Evolutionary conservation across 1,140 invertebrate species (phyloP), one percentile per base, ranked within the genome.

Genomic region (Drosophila dunni): DNA sequence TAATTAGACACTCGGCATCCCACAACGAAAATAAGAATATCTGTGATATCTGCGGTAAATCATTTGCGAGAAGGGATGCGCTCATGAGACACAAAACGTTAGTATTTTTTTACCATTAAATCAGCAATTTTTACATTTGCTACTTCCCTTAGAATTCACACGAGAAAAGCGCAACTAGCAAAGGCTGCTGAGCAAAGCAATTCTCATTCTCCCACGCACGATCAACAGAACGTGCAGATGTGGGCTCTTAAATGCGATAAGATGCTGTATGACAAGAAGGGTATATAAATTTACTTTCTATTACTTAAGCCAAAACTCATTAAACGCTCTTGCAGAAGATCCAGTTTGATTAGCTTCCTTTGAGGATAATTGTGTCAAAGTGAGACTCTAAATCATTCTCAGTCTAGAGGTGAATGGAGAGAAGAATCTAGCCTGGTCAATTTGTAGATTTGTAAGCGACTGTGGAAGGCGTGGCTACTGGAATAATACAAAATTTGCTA

Each of bases 41-140:
- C 20, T 72, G 68, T n/a, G 69, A 76, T 9, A 73, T 33, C 7
- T 75, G 67, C 7, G 73, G 74, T 34, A 76, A 53, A 36, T 65
- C 61, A n/a, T 72, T 76, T 53, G 69, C 71, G 11, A 13, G 71
- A 24, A 69, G 57, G 8, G 71, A 75, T 15, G 73, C 73, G 0
- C 17, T 75, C 9, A 71, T 56, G 0, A 45, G 73, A 9, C 66
- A 71, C 11, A 74, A 62, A 29, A n/a, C 8, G 71, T 69, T 1
- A 29, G 50, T 42, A 11, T 53, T 29, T 0, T 29, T 2, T 1
- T 20, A 2, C 17, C 17, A 10, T n/a, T 11, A 0, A 29, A 13
- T 34, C 11, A 33, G 33, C 1, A 38, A 13, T 36, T 6, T 34
- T 7, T 51, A 36, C 17, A 8, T 24, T 3, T 13, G 20, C 4